phyloP scores from a whole-genome alignment of 2,888 invertebrate species.

The Drosophila nr. medialis region DNA sequence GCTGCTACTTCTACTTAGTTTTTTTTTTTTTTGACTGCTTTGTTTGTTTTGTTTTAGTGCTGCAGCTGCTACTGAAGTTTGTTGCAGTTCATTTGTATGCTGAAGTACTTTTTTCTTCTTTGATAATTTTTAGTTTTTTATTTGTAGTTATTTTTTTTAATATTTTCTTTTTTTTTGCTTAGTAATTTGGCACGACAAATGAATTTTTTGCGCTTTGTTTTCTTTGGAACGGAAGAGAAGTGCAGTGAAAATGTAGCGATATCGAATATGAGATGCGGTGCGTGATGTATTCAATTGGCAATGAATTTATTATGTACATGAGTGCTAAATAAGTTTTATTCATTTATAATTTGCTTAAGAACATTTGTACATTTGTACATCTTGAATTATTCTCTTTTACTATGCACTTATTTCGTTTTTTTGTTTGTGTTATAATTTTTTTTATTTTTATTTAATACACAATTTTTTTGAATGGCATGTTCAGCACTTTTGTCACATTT shows the following conservation, averaged over 20 bases:
- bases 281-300: constrained; percentile 62
- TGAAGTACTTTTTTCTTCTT: constrained; percentile 52
- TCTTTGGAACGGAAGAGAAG: constrained; percentile 46
- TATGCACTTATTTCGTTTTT: not conserved
- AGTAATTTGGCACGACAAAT: constrained; percentile 65
- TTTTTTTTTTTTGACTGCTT: constrained; percentile 48
- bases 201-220: constrained; percentile 56
- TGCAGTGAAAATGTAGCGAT: constrained; percentile 48
- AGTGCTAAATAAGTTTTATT: not conserved
- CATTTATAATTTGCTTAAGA: constrained; percentile 8
- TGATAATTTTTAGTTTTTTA: constrained; percentile 39
- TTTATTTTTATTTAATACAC: constrained; percentile 5
- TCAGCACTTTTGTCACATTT: constrained; percentile 39
- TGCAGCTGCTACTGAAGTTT: constrained; percentile 63
- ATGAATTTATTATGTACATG: constrained; percentile 26
- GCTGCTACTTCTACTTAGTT: constrained; percentile 47
- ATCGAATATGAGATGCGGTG: constrained; percentile 59
- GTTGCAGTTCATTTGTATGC: constrained; percentile 77
- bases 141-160: constrained; percentile 17
- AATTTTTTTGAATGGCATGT: constrained; percentile 32
- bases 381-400: not conserved
- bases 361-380: constrained; percentile 14
- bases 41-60: constrained; percentile 76
- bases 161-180: constrained; percentile 27
- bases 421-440: constrained; percentile 4